Base-by-base conservation (phyloP, 2,113 vertebrate genomes). In the Coturnix japonica region DNA sequence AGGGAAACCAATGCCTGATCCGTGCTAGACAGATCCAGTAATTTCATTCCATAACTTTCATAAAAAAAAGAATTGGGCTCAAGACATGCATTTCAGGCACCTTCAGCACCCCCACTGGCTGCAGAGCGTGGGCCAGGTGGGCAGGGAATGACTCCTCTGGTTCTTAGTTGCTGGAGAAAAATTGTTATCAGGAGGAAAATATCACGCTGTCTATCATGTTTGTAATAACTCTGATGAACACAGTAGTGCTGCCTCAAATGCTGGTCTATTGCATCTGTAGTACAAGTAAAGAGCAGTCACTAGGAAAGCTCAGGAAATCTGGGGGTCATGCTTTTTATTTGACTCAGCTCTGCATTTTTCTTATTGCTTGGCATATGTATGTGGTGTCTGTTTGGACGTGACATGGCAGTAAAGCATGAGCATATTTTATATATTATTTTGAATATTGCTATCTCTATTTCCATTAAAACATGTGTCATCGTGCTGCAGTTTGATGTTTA, bases 351-450 rank as follows among this genome's bases (percentile, higher is more conserved):
- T 91, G 70, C 83, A 13, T 94, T 95, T 96, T 95, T 90, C 91
- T 95, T 88, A 9, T 60, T 93, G 83, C 84, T 88, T 93, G 83
- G 67, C 87, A 54, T 54, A 16, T 25, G 54, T 84, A 77, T 3
- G 3, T 81, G 72, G 64, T 95, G 75, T 91, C 93, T 96, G 72
- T 94, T 95, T 93, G 94, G 96, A 87, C 90, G 91, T 94, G 80
- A 89, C 49, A 11, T 4, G 69, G 79, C 94, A 90, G 71, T 85
- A 65, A 95, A 94, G 92, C 67, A 79, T 17, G 93, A 91, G 37
- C 37, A 37, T 37, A 37, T 37, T 37, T 37, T 37, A 37, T 37
- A 37, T 37, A 37, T 37, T 37, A 10, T 94, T 96, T 93, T 0
- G 4, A 80, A 67, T 95, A 94, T 82, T 89, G 88, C 79, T 81